phyloP scores from a whole-genome alignment of 2,797 vertebrate genomes.

The Galago senegalensis region DNA sequence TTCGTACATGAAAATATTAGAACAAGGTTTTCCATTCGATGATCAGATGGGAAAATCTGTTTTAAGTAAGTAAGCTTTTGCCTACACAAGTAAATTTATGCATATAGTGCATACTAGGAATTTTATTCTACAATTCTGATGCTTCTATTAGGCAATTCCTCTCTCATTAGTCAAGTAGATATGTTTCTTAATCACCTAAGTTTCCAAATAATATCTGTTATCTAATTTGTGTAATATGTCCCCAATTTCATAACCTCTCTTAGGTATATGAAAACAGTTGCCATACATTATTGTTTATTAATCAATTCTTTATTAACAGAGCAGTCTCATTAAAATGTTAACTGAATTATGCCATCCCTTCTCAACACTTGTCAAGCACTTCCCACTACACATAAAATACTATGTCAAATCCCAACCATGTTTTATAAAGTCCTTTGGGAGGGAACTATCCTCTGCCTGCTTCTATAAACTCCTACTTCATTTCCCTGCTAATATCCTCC shows the following conservation, averaged over 20 bases:
- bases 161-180: neutral
- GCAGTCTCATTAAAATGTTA: conserved; percentile 22
- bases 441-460: neutral
- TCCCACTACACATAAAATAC: neutral
- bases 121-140: conserved; percentile 40
- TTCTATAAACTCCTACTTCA: neutral
- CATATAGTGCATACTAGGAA: neutral
- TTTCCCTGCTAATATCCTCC: neutral
- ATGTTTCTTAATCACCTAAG: neutral
- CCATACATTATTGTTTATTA: neutral
- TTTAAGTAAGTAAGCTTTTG: conserved; percentile 7
- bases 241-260: neutral
- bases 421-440: neutral
- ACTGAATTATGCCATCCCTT: neutral
- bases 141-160: neutral
- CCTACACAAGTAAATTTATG: neutral
- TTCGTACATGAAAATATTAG: conserved; percentile 12
- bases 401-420: neutral
- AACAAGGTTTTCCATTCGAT: neutral
- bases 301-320: neutral
- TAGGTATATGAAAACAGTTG: conserved; percentile 26
- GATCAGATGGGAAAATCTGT: neutral
- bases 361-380: neutral
- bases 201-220: neutral
- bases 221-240: neutral